Evolutionary conservation across 1,140 invertebrate species (phyloP), one percentile per base, ranked within the genome.

Genomic region (Scaptomyza graminum): DNA sequence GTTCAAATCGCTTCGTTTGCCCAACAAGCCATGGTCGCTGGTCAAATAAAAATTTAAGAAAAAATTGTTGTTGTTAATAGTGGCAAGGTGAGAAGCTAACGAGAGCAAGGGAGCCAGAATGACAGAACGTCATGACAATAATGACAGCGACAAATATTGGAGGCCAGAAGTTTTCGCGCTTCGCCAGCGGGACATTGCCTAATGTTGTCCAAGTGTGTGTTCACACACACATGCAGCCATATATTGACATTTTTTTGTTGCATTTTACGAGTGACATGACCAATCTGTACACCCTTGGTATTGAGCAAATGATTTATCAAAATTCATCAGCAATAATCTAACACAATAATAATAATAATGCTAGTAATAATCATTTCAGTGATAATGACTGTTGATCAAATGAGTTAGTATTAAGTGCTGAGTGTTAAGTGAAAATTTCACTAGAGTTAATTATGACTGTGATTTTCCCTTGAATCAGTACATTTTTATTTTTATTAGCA

Each of bases 111-210:
- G 55, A 60, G 39, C 2, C 34, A 8, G 43, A 12, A 5, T 22
- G 37, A 18, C 15, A 74, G 61, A 64, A 72, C 49, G 11, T 47
- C 60, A 62, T 55, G 59, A 54, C 50, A 52, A 47, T 73, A 73
- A 85, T 84, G 81, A 80, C 77, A 70, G 51, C 68, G 65, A 57
- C 82, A 87, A 74, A 77, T 77, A 81, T 84, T 84, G 81, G 82
- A 87, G 81, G 81, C 69, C 75, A 87, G 75, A 73, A 69, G 75
- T 72, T 62, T 66, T 57, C 49, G 46, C 51, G 37, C 37, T 41
- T 41, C 12, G 37, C 37, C 37, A 41, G 37, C 46, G 52, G 41
- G 51, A 50, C 25, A 57, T 55, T 46, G 16, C 46, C 62, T 51
- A 52, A 50, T 57, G 25, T 57, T 57, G 54, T 62, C 8, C 46